Evolutionary conservation across 2,113 vertebrate genomes (phyloP).

Genomic region (Neotoma lepida): DNA sequence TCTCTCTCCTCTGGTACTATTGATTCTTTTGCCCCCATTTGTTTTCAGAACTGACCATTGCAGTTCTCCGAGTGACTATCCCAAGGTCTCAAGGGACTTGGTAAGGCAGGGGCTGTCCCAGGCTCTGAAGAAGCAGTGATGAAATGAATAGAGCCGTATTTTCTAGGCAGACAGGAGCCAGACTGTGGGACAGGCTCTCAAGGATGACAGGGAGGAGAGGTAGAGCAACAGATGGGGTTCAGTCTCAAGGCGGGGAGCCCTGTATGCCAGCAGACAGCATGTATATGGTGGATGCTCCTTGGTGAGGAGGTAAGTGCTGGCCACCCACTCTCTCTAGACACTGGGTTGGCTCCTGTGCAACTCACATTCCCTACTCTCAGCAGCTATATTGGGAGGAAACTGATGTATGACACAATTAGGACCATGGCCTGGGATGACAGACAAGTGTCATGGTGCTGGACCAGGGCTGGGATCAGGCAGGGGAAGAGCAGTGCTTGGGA

Average conservation of each 20-base stretch:
- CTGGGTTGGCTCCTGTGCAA: not conserved
- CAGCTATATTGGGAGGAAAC: not conserved
- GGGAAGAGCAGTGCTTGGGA: not conserved
- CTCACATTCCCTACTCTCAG: too few relatives aligned
- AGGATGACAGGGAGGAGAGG: not conserved
- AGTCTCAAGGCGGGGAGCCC: not conserved
- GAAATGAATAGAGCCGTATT: accelerated
- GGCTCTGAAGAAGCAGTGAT: not conserved
- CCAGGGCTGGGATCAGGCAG: not conserved
- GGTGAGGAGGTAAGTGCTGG: too few relatives aligned
- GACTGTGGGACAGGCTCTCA: accelerated
- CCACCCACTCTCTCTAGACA: not conserved
- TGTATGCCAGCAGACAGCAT: not conserved
- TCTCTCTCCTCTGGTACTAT: too few relatives aligned
- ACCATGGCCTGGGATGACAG: not conserved
- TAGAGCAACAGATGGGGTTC: too few relatives aligned
- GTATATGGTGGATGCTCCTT: accelerated
- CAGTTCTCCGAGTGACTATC: not conserved
- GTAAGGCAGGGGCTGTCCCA: accelerated
- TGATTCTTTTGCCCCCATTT: not conserved
- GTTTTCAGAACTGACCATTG: not conserved
- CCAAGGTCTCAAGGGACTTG: not conserved
- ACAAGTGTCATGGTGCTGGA: not conserved
- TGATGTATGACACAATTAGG: accelerated
- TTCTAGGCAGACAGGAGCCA: not conserved